These are phyloP conservation scores for Mylabris sibirica DNA, from an alignment of 2,888 invertebrate genomes.

Conservation along the genomic window DNA sequence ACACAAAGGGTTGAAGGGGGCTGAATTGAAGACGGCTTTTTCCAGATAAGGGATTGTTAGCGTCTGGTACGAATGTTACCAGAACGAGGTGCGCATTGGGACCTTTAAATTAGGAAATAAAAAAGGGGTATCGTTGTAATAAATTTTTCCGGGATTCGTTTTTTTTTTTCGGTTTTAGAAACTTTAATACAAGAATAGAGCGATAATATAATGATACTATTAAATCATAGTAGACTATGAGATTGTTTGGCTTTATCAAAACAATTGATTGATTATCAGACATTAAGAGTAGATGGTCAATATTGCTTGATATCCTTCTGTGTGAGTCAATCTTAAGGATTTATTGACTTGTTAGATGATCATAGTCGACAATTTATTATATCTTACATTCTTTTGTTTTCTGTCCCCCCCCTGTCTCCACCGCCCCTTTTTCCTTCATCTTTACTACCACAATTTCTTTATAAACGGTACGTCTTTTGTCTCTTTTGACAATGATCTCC, in stretches of 20 bases:
- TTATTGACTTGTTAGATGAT: slow-evolving; percentile 11
- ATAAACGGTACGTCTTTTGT: background rate
- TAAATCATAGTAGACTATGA: background rate
- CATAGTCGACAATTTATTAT: slow-evolving; percentile 8
- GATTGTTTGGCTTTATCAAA: slow-evolving; percentile 32
- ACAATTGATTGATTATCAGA: slow-evolving; percentile 40
- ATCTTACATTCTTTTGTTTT: slow-evolving; percentile 5
- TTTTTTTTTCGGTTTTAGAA: slow-evolving; percentile 28
- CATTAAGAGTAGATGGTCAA: slow-evolving; percentile 28
- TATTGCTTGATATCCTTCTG: slow-evolving; percentile 2
- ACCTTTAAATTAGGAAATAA: slow-evolving; percentile 31
- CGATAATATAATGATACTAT: background rate
- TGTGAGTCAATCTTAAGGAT: background rate
- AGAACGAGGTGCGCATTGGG: background rate
- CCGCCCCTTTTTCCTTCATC: no score
- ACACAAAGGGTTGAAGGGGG: background rate
- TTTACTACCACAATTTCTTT: no score
- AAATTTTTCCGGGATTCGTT: slow-evolving; percentile 41
- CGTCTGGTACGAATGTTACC: slow-evolving; percentile 4
- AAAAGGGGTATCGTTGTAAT: slow-evolving; percentile 47
- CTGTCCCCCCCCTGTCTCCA: background rate
- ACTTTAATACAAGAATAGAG: slow-evolving; percentile 47
- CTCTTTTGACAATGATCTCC: slow-evolving; percentile 6
- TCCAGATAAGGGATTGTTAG: slow-evolving; percentile 3
- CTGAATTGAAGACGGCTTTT: background rate